These are phyloP conservation scores for Menura novaehollandiae DNA, from an alignment of 2,113 vertebrate species.

Conservation along the genomic window DNA sequence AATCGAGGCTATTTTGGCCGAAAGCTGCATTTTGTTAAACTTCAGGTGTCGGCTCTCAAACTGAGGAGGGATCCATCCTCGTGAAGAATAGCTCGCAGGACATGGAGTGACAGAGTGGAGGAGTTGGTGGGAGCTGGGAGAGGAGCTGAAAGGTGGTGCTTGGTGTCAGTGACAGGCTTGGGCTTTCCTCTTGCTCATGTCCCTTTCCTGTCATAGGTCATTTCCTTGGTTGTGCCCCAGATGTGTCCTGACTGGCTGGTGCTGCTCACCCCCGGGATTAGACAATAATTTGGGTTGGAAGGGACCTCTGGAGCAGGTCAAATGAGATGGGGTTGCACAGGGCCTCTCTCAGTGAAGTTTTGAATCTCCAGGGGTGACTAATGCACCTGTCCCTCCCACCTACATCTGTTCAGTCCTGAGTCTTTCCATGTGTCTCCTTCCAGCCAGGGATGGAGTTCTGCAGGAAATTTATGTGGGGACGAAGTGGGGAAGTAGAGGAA, in stretches of 20 bases:
- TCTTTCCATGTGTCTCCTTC: neutral
- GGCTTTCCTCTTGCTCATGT: conserved; percentile 18
- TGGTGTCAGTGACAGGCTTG: neutral
- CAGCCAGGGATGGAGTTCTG: neutral
- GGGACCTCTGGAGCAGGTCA: neutral
- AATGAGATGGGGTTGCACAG: neutral
- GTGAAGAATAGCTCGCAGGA: neutral
- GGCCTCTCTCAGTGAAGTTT: neutral
- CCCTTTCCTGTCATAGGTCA: neutral
- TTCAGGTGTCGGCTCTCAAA: neutral
- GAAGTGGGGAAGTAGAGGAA: neutral
- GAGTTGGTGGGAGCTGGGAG: neutral
- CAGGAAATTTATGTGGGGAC: neutral
- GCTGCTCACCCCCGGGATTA: neutral
- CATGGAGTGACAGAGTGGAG: neutral
- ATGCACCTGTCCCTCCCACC: neutral
- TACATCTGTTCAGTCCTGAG: rapidly evolving
- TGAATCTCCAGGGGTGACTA: neutral
- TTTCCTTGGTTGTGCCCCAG: conserved; percentile 18
- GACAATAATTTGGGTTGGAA: neutral
- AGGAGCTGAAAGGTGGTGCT: neutral
- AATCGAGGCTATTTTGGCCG: neutral
- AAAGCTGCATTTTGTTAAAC: neutral
- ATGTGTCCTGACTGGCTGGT: neutral
- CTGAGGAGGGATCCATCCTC: neutral